Evolutionary conservation across 2,113 vertebrate genomes (phyloP).

Genomic region (Elephas maximus): DNA sequence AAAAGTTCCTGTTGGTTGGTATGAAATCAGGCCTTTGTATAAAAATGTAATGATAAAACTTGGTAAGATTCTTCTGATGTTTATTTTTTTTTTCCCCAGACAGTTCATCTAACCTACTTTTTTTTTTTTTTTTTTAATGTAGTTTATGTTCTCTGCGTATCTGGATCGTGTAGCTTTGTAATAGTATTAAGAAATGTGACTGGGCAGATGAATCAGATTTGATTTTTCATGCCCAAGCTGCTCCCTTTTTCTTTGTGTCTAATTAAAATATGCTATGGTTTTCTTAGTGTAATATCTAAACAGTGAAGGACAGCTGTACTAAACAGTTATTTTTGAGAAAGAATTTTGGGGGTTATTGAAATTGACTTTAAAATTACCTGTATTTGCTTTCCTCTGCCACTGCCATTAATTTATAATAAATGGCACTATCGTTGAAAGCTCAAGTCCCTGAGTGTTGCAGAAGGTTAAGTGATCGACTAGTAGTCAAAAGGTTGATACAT

Average conservation of each 20-base stretch:
- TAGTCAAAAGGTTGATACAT: not conserved
- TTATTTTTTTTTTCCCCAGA: not conserved
- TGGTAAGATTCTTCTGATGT: not conserved
- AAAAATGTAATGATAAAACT: not conserved
- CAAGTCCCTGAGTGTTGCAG: not conserved
- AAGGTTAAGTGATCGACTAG: not conserved
- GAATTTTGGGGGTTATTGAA: not conserved
- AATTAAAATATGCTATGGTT: constrained; percentile 50
- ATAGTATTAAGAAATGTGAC: not conserved
- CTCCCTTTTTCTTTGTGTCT: constrained; percentile 3
- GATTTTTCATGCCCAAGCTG: constrained; percentile 35
- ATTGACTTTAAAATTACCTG: constrained; percentile 46
- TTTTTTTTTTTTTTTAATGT: not conserved
- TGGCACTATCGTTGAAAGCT: not conserved
- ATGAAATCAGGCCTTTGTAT: not conserved
- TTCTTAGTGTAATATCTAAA: not conserved
- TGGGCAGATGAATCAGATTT: constrained; percentile 46
- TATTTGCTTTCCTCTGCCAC: not conserved
- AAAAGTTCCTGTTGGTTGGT: not conserved
- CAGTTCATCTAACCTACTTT: not conserved
- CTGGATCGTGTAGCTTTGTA: not conserved
- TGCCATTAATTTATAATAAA: not conserved
- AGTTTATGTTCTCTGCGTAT: not conserved
- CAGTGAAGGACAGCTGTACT: constrained; percentile 23
- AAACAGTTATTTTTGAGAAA: not conserved